These are phyloP conservation scores for Tetraodon nigroviridis DNA, from an alignment of 2,113 vertebrate species.

Conservation along the genomic window DNA sequence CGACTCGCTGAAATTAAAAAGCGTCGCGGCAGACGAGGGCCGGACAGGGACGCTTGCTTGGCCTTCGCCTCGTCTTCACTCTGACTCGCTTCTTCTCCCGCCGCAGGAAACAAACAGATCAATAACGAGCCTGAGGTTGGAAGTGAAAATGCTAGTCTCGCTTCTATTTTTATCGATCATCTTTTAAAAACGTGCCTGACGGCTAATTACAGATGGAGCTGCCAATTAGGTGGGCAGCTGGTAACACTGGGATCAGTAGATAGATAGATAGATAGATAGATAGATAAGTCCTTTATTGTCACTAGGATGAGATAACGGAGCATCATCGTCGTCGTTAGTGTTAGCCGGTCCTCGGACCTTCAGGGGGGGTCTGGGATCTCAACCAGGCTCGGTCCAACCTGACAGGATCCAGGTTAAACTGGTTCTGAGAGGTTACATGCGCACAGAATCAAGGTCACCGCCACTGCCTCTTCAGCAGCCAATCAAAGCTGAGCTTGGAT, in stretches of 20 bases:
- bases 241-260: constrained; percentile 3
- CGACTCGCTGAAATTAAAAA: too few relatives aligned
- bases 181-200: constrained; percentile 6
- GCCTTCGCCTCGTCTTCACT: background rate
- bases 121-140: too few relatives aligned
- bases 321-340: constrained; percentile 36
- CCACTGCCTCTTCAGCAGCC: constrained; percentile 4
- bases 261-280: too few relatives aligned
- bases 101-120: background rate
- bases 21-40: too few relatives aligned
- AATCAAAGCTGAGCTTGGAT: too few relatives aligned
- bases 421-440: background rate
- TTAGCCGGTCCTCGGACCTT: constrained; percentile 4
- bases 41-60: too few relatives aligned
- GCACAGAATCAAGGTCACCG: background rate
- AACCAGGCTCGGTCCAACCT: background rate
- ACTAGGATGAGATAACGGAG: constrained; percentile 17
- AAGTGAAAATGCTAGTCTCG: background rate
- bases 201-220: background rate
- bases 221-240: constrained; percentile 17
- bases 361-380: background rate
- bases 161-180: background rate
- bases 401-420: background rate
- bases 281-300: too few relatives aligned
- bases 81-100: background rate